Conservation (phyloP, 2,113 vertebrate species). For the Oncorhynchus mykiss region DNA sequence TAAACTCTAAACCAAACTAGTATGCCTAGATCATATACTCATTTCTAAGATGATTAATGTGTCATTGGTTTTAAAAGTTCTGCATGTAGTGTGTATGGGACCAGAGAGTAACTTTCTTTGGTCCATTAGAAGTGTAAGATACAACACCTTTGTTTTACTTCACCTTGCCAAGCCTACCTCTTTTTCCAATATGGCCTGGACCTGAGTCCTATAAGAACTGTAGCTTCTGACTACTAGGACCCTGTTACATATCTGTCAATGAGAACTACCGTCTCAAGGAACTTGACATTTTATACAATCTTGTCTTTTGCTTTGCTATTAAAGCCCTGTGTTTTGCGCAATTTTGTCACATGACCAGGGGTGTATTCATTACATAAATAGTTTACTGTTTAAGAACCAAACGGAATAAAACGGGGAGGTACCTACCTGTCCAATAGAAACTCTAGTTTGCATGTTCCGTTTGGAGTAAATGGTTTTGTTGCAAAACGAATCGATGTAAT, state of each 20-base stretch:
- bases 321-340: neutral
- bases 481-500: too few relatives aligned
- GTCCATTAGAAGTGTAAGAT: neutral
- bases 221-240: too few relatives aligned
- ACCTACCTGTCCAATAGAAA: too few relatives aligned
- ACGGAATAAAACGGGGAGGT: too few relatives aligned
- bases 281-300: neutral
- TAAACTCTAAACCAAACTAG: too few relatives aligned
- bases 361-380: too few relatives aligned
- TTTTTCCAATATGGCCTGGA: neutral
- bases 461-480: too few relatives aligned
- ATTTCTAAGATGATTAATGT: too few relatives aligned
- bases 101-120: neutral
- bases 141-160: neutral
- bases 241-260: neutral
- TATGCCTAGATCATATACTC: too few relatives aligned
- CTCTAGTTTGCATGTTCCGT: too few relatives aligned
- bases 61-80: neutral
- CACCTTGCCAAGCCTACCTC: conserved; percentile 23
- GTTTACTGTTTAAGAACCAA: too few relatives aligned
- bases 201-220: conserved; percentile 4
- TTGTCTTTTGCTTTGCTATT: conserved; percentile 2
- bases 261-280: neutral
- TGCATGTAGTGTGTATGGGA: neutral
- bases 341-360: too few relatives aligned